A percentile compares a stretch with the other conserved stretches of the same genome.
These are phyloP conservation scores for Rana temporaria DNA, from an alignment of 2,113 vertebrate genomes.

Conservation along the genomic window DNA sequence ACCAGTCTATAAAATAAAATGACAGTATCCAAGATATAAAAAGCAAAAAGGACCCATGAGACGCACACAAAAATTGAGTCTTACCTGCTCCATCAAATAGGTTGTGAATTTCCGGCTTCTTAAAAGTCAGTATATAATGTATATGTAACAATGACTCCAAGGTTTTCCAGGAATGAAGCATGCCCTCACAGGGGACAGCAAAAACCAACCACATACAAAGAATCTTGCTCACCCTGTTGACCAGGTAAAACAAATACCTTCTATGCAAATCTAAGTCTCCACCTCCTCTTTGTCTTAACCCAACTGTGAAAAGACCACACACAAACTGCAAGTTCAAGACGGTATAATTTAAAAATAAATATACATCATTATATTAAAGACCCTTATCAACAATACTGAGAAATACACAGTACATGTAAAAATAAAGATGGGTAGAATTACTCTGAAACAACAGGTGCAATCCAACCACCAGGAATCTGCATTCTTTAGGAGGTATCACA, in stretches of 20 bases:
- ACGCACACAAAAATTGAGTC: neutral
- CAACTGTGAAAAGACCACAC: conserved; percentile 36
- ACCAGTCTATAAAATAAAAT: neutral
- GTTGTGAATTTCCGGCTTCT: neutral
- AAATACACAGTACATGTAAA: too few species aligned
- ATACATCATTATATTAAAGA: too few species aligned
- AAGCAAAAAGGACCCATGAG: neutral
- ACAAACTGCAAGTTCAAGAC: neutral
- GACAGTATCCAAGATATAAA: neutral
- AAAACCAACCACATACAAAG: conserved; percentile 28
- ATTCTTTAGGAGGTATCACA: conserved; percentile 8
- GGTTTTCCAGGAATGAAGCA: neutral
- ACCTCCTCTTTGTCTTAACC: conserved; percentile 19
- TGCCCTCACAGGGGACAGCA: conserved; percentile 7
- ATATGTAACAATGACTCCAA: neutral
- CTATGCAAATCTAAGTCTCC: conserved; percentile 19
- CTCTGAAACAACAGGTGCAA: neutral
- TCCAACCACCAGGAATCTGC: neutral
- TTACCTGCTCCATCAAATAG: conserved; percentile 14
- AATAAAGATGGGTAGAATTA: too few species aligned
- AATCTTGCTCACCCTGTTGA: conserved; percentile 46
- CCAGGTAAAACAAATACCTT: conserved; percentile 51
- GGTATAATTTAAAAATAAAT: too few species aligned
- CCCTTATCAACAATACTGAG: too few species aligned
- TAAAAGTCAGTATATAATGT: neutral